phyloP scores from a whole-genome alignment of 2,113 vertebrate species.

The Ciconia maguari region DNA sequence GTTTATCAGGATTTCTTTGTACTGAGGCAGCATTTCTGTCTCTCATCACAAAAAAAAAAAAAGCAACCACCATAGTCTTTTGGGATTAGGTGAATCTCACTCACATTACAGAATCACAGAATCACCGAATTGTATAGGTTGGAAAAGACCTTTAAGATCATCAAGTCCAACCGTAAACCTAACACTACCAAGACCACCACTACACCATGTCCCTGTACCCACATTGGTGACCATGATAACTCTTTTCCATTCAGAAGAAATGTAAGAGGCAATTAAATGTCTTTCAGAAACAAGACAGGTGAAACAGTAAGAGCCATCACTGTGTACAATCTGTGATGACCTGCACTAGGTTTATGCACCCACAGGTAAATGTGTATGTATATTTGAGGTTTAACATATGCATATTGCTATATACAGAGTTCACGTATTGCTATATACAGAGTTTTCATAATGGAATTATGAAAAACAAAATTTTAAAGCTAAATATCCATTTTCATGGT shows the following conservation, averaged over 20 bases:
- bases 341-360: not conserved
- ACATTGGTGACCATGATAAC: not conserved
- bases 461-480: not conserved
- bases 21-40: not conserved
- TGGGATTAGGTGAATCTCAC: not conserved
- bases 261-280: not conserved
- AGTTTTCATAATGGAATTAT: not conserved
- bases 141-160: too few relatives aligned
- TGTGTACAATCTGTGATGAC: not conserved
- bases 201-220: too few relatives aligned
- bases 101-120: too few relatives aligned
- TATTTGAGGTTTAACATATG: not conserved
- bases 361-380: not conserved
- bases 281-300: not conserved
- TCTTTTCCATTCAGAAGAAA: not conserved
- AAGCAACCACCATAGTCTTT: not conserved
- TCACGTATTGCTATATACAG: not conserved
- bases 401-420: not conserved
- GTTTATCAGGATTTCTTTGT: not conserved
- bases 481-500: not conserved
- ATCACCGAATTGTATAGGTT: too few relatives aligned
- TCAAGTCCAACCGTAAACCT: too few relatives aligned
- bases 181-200: too few relatives aligned
- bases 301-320: not conserved
- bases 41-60: accelerated